These are phyloP conservation scores for Ammospiza nelsoni DNA, from an alignment of 2,113 vertebrate species.

Conservation along the genomic window DNA sequence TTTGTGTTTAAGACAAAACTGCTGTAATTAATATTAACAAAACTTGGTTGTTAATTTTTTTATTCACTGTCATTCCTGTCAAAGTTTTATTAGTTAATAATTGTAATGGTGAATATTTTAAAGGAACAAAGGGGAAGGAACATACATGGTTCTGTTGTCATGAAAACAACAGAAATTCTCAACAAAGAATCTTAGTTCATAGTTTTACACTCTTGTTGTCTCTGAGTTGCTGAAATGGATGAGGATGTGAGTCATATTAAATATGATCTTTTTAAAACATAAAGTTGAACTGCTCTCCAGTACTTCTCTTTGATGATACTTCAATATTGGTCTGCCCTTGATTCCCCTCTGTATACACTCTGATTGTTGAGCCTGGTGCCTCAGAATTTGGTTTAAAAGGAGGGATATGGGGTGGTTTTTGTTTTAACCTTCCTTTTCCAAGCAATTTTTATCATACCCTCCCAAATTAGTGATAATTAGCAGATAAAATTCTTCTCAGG, in stretches of 20 bases:
- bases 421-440: background rate
- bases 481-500: background rate
- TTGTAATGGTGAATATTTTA: background rate
- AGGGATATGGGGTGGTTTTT: fast-evolving
- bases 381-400: background rate
- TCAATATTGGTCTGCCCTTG: background rate
- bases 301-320: background rate
- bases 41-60: background rate
- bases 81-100: background rate
- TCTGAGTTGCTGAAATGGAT: background rate
- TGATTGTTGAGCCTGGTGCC: background rate
- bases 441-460: background rate
- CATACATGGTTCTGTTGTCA: background rate
- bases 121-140: background rate
- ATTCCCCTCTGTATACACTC: background rate
- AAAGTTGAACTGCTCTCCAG: background rate
- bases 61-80: background rate
- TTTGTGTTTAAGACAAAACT: background rate
- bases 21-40: background rate
- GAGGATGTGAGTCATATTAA: background rate
- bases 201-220: background rate
- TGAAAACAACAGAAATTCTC: background rate
- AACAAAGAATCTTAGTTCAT: background rate
- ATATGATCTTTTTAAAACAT: background rate
- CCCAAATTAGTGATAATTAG: background rate